Base-by-base conservation (phyloP, 2,888 invertebrate genomes). In the Pseudococcus jackbeardsleyi region DNA sequence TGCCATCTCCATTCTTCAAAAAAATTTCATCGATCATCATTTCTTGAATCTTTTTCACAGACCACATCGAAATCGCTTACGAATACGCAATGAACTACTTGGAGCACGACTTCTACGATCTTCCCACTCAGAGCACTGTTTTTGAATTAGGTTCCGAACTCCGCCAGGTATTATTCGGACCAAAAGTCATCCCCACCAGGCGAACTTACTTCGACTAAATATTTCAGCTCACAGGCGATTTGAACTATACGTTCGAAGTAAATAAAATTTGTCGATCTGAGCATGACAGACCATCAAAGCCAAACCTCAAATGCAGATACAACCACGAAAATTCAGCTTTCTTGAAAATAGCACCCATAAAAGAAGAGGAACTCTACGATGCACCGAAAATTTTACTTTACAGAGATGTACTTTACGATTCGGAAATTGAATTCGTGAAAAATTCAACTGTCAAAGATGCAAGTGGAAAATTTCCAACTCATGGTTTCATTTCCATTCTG, bases 381-480 rank as follows among this genome's bases (percentile, higher is more conserved):
- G 93, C 95, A 54, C 99, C 99, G 0, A 94, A 95, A 90, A 95
- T 99, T 90, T 94, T 95, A 50, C 93, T 99, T 86, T 99, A 95
- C 92, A 95, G 98, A 91, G 95, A 98, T 90, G 95, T 98, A n/a
- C 93, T 99, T 91, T 94, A 93, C 89, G 98, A 99, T 90, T 92
- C 92, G 0, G 99, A 99, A 92, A 98, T 99, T 89, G 94, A 95
- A 89, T 93, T 94, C 0, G 94, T 99, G 89, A 96, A 99, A 64
- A 11, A 19, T 64, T 7, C 0, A 0, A 7, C 64, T 1, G 4
- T 3, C 91, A 11, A 72, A 33, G 39, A 5, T 15, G 72, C 93
- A 98, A 0, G 98, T 99, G 2, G 98, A 98, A 98, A 99, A 42
- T 5, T 42, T 42, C 8, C 42, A 6, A 3, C 7, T 42, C 42